Conservation (phyloP, 2,113 vertebrate genomes). For the Mirza zaza region DNA sequence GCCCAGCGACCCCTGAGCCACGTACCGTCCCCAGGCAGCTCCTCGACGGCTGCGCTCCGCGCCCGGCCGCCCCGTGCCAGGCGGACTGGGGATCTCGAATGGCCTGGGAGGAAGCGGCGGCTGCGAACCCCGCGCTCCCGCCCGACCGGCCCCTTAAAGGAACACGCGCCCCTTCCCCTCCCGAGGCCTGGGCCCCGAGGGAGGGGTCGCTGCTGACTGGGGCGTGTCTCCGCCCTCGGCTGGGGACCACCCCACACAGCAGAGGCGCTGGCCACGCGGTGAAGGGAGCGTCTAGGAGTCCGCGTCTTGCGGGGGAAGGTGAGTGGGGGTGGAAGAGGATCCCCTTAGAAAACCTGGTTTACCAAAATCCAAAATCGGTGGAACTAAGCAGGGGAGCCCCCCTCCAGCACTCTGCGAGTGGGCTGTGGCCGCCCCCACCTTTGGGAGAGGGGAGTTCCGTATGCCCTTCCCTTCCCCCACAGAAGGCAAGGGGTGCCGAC, state of each 20-base stretch:
- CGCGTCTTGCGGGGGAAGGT: not conserved
- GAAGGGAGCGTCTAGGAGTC: not conserved
- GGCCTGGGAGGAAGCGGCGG: conserved; percentile 78
- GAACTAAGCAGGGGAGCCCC: too few relatives aligned
- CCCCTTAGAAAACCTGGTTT: not conserved
- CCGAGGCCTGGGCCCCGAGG: conserved; percentile 17
- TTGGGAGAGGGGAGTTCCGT: too few relatives aligned
- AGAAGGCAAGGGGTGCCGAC: too few relatives aligned
- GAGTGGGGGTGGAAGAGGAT: not conserved
- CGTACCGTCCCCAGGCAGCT: conserved; percentile 17
- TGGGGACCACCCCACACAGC: not conserved
- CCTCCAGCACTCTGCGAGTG: not conserved
- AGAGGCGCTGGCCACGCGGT: not conserved
- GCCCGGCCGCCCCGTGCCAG: too few relatives aligned
- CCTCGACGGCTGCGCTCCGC: not conserved
- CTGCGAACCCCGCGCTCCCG: conserved; percentile 54
- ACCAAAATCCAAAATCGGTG: not conserved
- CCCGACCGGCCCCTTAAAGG: conserved; percentile 86
- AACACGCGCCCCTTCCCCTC: conserved; percentile 79
- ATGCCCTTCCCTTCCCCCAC: not conserved
- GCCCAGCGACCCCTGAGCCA: not conserved
- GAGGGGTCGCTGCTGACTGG: not conserved
- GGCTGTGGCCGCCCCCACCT: not conserved
- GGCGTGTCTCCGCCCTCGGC: not conserved
- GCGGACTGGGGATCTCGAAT: conserved; percentile 65